Evolutionary conservation across 1,140 invertebrate genomes (phyloP).

Genomic region (Diprion similis): DNA sequence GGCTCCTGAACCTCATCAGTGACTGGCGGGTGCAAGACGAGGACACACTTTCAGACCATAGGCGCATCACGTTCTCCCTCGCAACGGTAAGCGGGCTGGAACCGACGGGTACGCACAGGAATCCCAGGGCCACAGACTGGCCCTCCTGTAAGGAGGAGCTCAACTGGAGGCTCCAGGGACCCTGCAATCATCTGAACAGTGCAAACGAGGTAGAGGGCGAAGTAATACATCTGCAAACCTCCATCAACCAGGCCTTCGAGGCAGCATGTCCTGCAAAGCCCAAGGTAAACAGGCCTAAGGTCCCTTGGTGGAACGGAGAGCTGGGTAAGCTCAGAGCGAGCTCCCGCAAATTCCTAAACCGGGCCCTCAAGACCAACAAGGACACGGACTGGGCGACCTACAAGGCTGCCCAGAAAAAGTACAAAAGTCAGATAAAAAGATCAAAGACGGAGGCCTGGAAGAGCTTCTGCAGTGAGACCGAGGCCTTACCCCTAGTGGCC

Average conservation of each 20-base stretch:
- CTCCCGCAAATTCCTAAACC: slow-evolving; percentile 10
- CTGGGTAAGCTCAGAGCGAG: background rate
- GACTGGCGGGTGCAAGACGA: background rate
- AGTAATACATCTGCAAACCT: background rate
- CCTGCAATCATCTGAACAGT: background rate
- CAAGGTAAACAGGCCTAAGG: too few relatives aligned
- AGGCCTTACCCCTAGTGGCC: slow-evolving; percentile 10
- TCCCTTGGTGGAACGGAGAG: slow-evolving; percentile 8
- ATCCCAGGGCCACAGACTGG: slow-evolving; percentile 15
- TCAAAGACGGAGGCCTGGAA: slow-evolving; percentile 8
- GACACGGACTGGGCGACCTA: background rate
- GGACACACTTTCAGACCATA: slow-evolving; percentile 22
- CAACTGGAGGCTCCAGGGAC: background rate
- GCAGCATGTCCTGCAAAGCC: too few relatives aligned
- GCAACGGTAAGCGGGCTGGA: background rate
- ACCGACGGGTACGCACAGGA: background rate
- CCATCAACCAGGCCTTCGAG: background rate
- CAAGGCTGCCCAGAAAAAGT: background rate
- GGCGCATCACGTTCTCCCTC: slow-evolving; percentile 12
- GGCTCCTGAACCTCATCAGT: background rate
- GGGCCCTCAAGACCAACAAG: background rate
- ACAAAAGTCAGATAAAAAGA: slow-evolving; percentile 13
- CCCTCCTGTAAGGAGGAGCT: too few relatives aligned
- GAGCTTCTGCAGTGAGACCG: background rate
- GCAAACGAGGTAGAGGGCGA: background rate